Evolutionary conservation across 2,797 vertebrate species (phyloP), one percentile per base, ranked within the genome.

Genomic region (Enteromius paludinosus): DNA sequence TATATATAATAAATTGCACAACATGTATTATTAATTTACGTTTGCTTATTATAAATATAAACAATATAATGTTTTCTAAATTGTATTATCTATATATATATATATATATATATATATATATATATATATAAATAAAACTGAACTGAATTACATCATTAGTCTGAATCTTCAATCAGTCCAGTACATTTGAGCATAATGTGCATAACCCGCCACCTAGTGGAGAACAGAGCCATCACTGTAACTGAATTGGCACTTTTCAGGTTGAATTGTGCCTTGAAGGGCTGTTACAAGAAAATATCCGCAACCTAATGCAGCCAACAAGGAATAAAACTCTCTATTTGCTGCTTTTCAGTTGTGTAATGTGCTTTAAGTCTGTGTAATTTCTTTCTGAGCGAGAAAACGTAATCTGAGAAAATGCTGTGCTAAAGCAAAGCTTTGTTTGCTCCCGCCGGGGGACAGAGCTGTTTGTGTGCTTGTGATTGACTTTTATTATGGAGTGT

Each of bases 291-390:
- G 79, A 84, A 80, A 83, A 17, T 64, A 59, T 38, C 76, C 68
- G 56, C 68, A 64, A 14, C 38, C 61, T 68, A 70, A 80, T 76
- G 30, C 52, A 68, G 64, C 66, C 78, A 86, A 84, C 70, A 83
- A 82, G 43, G 43, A 79, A 33, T 20, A 5, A 1, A 49, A 70
- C 62, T 54, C 59, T 75, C 38, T 38, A 10, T 62, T 41, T 76
- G 69, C 68, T 75, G 59, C 75, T 81, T 87, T 87, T 69, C 59
- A 66, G 75, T 90, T 91, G 87, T 89, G 78, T 87, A 90, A 91
- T 49, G 70, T 71, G 80, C 71, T 81, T 86, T 89, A 87, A 87
- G 84, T 88, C 73, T 81, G 56, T 68, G 80, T 79, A 68, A 89
- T 83, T 85, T 43, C 10, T 77, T 23, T 72, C 47, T 56, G 45